These are phyloP conservation scores for Macrostomum lignano DNA, from an alignment of 1,140 invertebrate species.

Conservation along the genomic window DNA sequence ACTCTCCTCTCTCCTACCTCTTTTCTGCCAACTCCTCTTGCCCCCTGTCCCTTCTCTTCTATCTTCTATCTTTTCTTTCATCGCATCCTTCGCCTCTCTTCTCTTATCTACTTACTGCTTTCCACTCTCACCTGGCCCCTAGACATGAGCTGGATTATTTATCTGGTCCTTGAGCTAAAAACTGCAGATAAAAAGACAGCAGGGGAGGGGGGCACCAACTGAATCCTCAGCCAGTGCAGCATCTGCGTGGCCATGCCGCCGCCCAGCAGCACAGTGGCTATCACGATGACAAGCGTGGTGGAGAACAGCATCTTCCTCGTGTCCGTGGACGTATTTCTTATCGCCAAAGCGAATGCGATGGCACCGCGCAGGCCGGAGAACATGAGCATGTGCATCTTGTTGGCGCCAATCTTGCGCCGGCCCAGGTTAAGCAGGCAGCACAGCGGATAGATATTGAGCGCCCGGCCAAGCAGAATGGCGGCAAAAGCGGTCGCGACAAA, in stretches of 20 bases:
- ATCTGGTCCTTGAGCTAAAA: no score
- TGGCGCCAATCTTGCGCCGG: constrained; percentile 52
- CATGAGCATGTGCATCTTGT: constrained; percentile 94
- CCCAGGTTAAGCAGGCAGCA: constrained; percentile 74
- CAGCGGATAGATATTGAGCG: constrained; percentile 72
- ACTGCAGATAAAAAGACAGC: no score
- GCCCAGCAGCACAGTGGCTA: constrained; percentile 72
- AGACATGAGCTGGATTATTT: no score
- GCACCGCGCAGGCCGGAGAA: constrained; percentile 76
- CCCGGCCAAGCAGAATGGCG: constrained; percentile 53
- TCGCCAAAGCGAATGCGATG: constrained; percentile 84
- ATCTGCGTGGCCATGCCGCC: constrained; percentile 66
- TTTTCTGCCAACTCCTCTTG: no score
- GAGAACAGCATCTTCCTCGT: constrained; percentile 72
- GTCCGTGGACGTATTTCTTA: constrained; percentile 62
- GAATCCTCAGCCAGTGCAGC: constrained; percentile 47
- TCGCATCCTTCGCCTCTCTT: no score
- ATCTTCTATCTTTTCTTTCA: no score
- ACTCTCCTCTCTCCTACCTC: no score
- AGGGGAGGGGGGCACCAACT: no score
- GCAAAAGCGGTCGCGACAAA: constrained; percentile 77
- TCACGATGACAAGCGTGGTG: constrained; percentile 74
- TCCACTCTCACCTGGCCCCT: no score
- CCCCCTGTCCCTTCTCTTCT: no score
- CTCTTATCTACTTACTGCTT: no score